Percentiles rank a stretch among this genome's conserved stretches.
phyloP scores from a whole-genome alignment of 2,797 vertebrate species.

The Artibeus jamaicensis region DNA sequence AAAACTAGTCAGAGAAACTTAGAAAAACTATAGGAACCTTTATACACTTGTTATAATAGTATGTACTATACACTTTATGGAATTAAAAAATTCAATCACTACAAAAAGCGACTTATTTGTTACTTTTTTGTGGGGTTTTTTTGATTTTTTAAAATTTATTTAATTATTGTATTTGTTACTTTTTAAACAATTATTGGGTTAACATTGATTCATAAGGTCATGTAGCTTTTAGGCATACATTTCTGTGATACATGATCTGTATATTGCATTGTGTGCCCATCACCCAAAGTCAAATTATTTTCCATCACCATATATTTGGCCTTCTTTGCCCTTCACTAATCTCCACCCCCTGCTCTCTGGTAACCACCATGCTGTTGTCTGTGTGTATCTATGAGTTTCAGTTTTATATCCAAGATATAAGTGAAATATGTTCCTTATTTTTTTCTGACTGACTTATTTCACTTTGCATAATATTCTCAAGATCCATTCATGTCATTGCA shows the following conservation, averaged over 20 bases:
- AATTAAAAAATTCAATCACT: not conserved
- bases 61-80: not conserved
- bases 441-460: not conserved
- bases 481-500: not conserved
- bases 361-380: not conserved
- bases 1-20: not conserved
- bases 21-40: not conserved
- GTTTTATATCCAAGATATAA: not conserved
- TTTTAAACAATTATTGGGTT: not conserved
- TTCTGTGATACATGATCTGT: not conserved
- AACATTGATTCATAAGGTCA: not conserved
- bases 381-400: not conserved
- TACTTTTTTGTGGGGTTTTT: no score
- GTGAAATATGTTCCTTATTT: not conserved
- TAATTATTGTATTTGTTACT: not conserved
- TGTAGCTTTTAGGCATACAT: not conserved
- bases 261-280: not conserved
- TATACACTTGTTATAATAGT: not conserved
- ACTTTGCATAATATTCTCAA: not conserved
- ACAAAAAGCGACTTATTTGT: not conserved
- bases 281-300: not conserved
- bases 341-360: not conserved
- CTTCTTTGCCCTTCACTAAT: not conserved
- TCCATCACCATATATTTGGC: not conserved
- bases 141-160: no score